phyloP scores from a whole-genome alignment of 2,888 invertebrate species.

The Hypomecis punctinalis region DNA sequence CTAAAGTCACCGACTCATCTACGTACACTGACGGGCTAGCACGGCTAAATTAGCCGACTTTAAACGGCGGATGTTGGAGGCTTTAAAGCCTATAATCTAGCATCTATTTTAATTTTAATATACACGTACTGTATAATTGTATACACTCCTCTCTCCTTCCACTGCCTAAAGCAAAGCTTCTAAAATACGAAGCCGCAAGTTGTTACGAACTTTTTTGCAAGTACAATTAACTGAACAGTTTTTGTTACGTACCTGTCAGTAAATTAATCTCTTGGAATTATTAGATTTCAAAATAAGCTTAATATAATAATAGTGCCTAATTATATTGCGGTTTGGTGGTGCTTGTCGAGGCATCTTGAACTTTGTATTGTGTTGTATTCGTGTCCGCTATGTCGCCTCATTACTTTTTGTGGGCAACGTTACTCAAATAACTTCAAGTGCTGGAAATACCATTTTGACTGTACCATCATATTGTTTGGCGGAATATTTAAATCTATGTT shows the following conservation, averaged over 20 bases:
- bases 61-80: too few species aligned
- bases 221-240: not conserved
- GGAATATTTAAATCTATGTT: too few species aligned
- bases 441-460: constrained; percentile 1
- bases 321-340: constrained; percentile 3
- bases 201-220: too few species aligned
- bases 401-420: constrained; percentile 6
- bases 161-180: too few species aligned
- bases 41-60: too few species aligned
- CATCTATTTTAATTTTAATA: too few species aligned
- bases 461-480: not conserved
- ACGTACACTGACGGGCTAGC: too few species aligned
- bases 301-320: not conserved
- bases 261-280: constrained; percentile 6
- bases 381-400: constrained; percentile 11
- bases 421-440: not conserved
- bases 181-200: too few species aligned
- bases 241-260: constrained; percentile 1
- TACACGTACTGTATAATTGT: too few species aligned
- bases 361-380: constrained; percentile 1
- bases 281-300: constrained; percentile 6
- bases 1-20: too few species aligned
- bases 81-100: too few species aligned
- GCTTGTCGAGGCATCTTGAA: constrained; percentile 3
- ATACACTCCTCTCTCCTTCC: too few species aligned